A percentile compares a stretch with the other conserved stretches of the same genome.
phyloP scores from a whole-genome alignment of 2,888 invertebrate genomes.

The Xestobium rufovillosum region DNA sequence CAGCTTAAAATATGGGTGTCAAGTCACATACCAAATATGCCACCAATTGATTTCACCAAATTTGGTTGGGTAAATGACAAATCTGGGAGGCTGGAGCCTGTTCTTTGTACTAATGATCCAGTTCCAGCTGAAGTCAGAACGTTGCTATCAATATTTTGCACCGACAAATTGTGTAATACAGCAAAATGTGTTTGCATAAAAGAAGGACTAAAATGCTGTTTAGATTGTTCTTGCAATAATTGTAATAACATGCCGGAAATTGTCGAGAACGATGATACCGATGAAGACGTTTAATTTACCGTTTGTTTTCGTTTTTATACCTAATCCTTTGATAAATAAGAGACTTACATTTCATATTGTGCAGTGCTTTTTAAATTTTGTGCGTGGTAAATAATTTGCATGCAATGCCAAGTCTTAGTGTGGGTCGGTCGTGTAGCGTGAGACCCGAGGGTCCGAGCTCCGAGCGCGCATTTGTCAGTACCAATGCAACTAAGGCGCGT shows the following conservation, averaged over 20 bases:
- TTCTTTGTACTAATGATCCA: no score
- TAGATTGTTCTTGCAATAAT: not conserved
- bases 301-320: constrained; percentile 1
- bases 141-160: not conserved
- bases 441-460: no score
- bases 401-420: not conserved
- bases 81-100: not conserved
- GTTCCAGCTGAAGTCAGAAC: not conserved
- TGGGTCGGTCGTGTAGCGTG: not conserved
- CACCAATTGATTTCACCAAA: not conserved
- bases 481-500: no score
- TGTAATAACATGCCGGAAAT: not conserved
- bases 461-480: no score
- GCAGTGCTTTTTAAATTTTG: no score
- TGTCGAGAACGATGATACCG: not conserved
- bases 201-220: constrained; percentile 1
- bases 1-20: not conserved
- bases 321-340: no score
- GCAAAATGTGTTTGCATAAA: constrained; percentile 1
- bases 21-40: constrained; percentile 2
- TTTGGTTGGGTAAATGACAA: not conserved
- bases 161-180: not conserved
- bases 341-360: no score
- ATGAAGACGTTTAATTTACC: not conserved
- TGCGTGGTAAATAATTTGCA: no score